Percentiles rank a stretch among this genome's conserved stretches.
Conservation (phyloP, 1,140 invertebrate genomes). For the Parasteatoda tepidariorum region DNA sequence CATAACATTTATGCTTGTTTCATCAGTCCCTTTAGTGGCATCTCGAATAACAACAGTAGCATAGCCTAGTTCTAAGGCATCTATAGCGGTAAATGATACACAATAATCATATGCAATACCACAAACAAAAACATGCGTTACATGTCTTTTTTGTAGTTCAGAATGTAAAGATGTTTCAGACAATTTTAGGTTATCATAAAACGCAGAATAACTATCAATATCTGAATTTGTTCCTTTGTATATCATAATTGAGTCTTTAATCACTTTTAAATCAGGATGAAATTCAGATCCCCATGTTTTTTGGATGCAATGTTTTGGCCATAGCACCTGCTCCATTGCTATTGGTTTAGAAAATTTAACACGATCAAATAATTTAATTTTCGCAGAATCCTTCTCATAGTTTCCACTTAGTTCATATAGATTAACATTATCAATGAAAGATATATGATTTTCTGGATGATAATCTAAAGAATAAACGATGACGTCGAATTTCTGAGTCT, state of each 20-base stretch:
- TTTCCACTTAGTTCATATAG: constrained; percentile 76
- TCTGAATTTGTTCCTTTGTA: constrained; percentile 82
- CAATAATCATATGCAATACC: constrained; percentile 97
- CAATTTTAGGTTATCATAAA: constrained; percentile 95
- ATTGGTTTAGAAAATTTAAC: constrained; percentile 90
- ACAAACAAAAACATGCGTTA: constrained; percentile 95
- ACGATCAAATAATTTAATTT: constrained; percentile 77
- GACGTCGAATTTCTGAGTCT: constrained; percentile 86
- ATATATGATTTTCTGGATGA: constrained; percentile 96
- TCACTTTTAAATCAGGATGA: constrained; percentile 89
- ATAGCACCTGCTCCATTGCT: constrained; percentile 84
- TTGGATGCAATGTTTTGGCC: constrained; percentile 96
- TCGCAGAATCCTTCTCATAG: constrained; percentile 74
- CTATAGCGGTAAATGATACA: constrained; percentile 72
- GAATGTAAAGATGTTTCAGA: constrained; percentile 84
- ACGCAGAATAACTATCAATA: constrained; percentile 97
- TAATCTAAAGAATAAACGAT: constrained; percentile 97
- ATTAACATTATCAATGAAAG: constrained; percentile 92
- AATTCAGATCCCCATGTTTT: constrained; percentile 93
- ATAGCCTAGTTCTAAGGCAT: constrained; percentile 82
- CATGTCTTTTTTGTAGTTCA: constrained; percentile 81
- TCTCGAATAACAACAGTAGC: constrained; percentile 91
- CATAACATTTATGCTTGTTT: background rate
- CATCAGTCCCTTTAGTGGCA: constrained; percentile 78
- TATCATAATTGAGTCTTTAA: constrained; percentile 53